phyloP scores from a whole-genome alignment of 2,113 vertebrate genomes.

The Bucco capensis region DNA sequence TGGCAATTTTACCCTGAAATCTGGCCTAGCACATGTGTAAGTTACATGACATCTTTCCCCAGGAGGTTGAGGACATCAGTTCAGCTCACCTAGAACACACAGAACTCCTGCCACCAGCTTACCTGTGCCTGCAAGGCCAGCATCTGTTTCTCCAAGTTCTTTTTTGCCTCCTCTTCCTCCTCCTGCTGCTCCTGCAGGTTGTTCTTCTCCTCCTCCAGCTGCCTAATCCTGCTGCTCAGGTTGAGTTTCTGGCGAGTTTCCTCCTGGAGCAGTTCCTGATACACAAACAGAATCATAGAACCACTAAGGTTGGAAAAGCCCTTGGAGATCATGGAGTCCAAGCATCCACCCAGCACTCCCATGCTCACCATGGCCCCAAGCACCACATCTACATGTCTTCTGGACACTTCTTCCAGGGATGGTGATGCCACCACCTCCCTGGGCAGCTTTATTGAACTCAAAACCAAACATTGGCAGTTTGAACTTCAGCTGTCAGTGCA shows the following conservation, averaged over 20 bases:
- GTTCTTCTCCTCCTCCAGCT: conserved; percentile 93
- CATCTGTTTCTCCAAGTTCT: conserved; percentile 92
- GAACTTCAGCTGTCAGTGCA: background rate
- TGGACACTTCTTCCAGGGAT: no score
- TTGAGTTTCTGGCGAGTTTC: conserved; percentile 96
- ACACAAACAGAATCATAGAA: background rate
- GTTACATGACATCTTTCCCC: rapidly evolving
- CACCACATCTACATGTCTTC: no score
- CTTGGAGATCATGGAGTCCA: no score
- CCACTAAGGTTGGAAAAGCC: no score
- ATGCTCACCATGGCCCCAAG: no score
- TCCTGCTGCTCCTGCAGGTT: conserved; percentile 94
- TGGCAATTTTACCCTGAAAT: background rate
- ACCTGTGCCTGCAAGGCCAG: conserved; percentile 88
- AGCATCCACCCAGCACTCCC: no score
- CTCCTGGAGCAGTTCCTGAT: conserved; percentile 92
- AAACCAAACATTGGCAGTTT: background rate
- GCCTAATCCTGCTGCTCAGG: conserved; percentile 89
- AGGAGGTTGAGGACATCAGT: background rate
- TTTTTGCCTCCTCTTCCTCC: conserved; percentile 91
- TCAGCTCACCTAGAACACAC: rapidly evolving
- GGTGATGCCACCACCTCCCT: no score
- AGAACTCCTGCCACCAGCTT: background rate
- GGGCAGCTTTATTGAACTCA: background rate
- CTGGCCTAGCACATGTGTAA: rapidly evolving